Conservation (phyloP, 2,888 invertebrate genomes). For the Halictus quadricinctus region DNA sequence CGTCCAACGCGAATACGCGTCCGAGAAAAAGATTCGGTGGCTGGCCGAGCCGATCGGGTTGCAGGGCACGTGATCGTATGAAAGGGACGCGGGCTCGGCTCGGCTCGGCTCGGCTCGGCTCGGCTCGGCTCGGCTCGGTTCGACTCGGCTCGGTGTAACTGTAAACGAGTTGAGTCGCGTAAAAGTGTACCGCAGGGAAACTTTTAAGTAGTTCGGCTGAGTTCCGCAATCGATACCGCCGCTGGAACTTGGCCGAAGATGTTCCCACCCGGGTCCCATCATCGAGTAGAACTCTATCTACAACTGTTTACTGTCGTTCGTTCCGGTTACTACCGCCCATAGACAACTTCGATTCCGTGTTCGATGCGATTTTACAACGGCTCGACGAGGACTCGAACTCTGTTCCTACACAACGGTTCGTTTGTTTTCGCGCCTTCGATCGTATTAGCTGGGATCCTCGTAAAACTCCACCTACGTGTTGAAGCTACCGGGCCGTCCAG, state of each 20-base stretch:
- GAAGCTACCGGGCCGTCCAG: not conserved
- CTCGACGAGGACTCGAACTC: not conserved
- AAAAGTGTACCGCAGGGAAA: constrained; percentile 54
- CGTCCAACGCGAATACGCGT: not conserved
- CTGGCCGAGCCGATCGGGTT: not conserved
- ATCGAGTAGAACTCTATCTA: constrained; percentile 37
- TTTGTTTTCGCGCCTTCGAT: not conserved
- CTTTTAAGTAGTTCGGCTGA: constrained; percentile 56
- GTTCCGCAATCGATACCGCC: constrained; percentile 61
- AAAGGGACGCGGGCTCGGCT: constrained; percentile 6
- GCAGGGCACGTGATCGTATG: constrained; percentile 15
- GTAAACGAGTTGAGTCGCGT: constrained; percentile 38
- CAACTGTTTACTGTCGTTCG: constrained; percentile 57
- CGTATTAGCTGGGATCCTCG: not conserved
- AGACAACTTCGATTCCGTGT: constrained; percentile 15
- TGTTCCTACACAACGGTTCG: not conserved
- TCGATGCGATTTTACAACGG: constrained; percentile 4
- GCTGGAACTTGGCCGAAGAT: constrained; percentile 32
- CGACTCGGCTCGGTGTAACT: constrained; percentile 10
- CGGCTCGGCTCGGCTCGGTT: not conserved
- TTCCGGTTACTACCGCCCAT: constrained; percentile 34
- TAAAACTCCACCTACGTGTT: constrained; percentile 1
- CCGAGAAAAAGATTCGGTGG: constrained; percentile 6
- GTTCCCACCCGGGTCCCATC: constrained; percentile 31
- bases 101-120: not conserved